These are phyloP conservation scores for Olivierus martensii DNA, from an alignment of 1,140 invertebrate genomes.

Conservation along the genomic window DNA sequence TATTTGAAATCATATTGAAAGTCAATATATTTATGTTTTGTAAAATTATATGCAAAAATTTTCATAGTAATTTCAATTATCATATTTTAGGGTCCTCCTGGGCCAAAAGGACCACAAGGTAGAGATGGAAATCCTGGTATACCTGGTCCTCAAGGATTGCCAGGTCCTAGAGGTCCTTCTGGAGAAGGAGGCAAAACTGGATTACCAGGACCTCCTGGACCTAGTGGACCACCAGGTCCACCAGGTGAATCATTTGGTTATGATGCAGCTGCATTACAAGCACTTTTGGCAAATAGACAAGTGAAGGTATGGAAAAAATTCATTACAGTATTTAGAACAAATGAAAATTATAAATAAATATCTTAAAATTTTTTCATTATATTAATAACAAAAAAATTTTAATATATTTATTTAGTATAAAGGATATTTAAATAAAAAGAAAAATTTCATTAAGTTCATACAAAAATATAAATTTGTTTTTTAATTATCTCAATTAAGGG, in stretches of 20 bases:
- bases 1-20: neutral
- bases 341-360: neutral
- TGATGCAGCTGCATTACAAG: conserved; percentile 55
- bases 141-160: conserved; percentile 25
- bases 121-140: conserved; percentile 32
- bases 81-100: conserved; percentile 6
- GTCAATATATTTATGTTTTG: too few species aligned
- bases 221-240: conserved; percentile 48
- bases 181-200: conserved; percentile 24
- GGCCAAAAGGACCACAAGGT: conserved; percentile 30
- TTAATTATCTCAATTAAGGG: conserved; percentile 39
- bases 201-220: conserved; percentile 46
- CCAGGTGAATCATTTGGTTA: conserved; percentile 47
- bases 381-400: neutral
- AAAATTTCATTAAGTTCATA: neutral
- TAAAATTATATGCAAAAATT: neutral
- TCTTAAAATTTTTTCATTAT: neutral
- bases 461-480: neutral
- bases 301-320: conserved; percentile 24
- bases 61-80: neutral
- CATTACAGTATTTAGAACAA: neutral
- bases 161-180: conserved; percentile 22
- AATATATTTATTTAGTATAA: neutral
- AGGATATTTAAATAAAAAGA: neutral
- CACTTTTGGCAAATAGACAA: conserved; percentile 47